A percentile compares a stretch with the other conserved stretches of the same genome.
Conservation (phyloP, 2,113 vertebrate genomes). For the Dascyllus trimaculatus region DNA sequence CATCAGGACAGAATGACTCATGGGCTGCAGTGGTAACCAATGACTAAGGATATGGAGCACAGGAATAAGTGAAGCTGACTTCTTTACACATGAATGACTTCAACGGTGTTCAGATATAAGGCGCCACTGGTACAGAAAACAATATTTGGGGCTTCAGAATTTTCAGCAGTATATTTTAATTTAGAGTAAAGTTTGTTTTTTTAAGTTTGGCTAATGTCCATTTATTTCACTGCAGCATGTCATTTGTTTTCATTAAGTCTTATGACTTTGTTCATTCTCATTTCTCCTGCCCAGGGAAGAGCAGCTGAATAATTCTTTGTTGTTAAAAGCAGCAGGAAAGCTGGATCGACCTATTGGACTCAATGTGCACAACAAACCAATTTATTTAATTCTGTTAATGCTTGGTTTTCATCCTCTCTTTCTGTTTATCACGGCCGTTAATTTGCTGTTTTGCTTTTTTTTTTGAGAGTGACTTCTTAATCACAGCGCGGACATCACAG, state of each 20-base stretch:
- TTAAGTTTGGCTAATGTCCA: not conserved
- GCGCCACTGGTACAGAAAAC: not conserved
- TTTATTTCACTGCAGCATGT: not conserved
- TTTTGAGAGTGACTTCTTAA: constrained; percentile 26
- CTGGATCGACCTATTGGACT: constrained; percentile 36
- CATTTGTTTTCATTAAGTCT: constrained; percentile 28
- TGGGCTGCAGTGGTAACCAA: too few relatives aligned
- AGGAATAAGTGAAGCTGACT: not conserved
- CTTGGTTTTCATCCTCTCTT: constrained; percentile 20
- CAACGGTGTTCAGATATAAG: not conserved
- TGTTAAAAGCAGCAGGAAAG: constrained; percentile 38
- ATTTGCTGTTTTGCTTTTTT: constrained; percentile 4
- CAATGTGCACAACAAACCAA: constrained; percentile 44
- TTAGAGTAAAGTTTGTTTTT: not conserved
- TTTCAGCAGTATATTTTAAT: not conserved
- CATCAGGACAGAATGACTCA: too few relatives aligned
- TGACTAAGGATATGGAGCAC: not conserved
- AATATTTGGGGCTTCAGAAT: not conserved
- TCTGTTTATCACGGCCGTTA: constrained; percentile 25
- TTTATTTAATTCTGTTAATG: constrained; percentile 59
- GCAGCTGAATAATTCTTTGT: constrained; percentile 51
- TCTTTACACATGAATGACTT: not conserved
- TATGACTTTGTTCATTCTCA: constrained; percentile 23
- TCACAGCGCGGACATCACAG: constrained; percentile 15
- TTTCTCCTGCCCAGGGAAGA: constrained; percentile 18